A percentile compares a stretch with the other conserved stretches of the same genome.
These are phyloP conservation scores for Enoplolaimus lenunculus DNA, from an alignment of 2,888 invertebrate species.

Conservation along the genomic window DNA sequence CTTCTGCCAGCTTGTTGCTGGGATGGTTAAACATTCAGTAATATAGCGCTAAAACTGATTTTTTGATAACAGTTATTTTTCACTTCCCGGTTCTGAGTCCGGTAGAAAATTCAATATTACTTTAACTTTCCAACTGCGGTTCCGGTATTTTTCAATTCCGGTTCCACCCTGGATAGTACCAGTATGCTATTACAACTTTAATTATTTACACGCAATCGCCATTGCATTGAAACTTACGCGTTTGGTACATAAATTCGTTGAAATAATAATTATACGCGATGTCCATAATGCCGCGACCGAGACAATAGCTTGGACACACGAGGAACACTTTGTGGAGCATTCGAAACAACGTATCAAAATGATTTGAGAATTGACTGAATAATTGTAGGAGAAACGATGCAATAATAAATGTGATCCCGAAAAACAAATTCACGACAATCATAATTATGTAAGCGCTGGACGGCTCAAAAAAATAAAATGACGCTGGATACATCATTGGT, in stretches of 20 bases:
- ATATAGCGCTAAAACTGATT: no score
- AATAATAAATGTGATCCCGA: slow-evolving; percentile 42
- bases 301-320: slow-evolving; percentile 42
- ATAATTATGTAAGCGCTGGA: slow-evolving; percentile 47
- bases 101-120: no score
- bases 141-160: no score
- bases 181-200: no score
- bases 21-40: no score
- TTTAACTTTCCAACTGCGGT: no score
- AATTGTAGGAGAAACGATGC: slow-evolving; percentile 42
- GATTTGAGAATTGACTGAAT: slow-evolving; percentile 32
- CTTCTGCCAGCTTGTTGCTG: no score
- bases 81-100: no score
- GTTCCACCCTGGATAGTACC: no score
- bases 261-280: slow-evolving; percentile 27
- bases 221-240: no score
- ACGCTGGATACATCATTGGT: slow-evolving; percentile 47
- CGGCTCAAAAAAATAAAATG: slow-evolving; percentile 45
- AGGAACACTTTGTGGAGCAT: slow-evolving; percentile 24
- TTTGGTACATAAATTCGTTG: slow-evolving; percentile 19
- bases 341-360: slow-evolving; percentile 5
- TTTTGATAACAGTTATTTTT: no score
- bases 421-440: slow-evolving; percentile 44
- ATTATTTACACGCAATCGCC: no score
- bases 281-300: slow-evolving; percentile 42